Evolutionary conservation across 2,113 vertebrate species (phyloP).

Genomic region (Microcebus lehilahytsara): DNA sequence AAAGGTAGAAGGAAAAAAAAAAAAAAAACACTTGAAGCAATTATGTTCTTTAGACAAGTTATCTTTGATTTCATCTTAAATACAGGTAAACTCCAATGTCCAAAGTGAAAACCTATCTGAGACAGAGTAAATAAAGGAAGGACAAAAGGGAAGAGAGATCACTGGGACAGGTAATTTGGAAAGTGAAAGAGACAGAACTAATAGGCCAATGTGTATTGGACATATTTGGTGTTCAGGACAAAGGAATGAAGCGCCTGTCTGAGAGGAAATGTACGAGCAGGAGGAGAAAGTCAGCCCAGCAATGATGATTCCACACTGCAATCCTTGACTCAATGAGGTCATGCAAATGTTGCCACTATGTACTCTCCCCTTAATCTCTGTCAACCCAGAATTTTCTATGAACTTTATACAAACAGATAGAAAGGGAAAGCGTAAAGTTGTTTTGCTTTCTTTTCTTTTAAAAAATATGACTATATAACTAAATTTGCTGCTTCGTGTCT

Average conservation of each 20-base stretch:
- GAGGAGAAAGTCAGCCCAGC: neutral
- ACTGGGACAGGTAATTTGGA: neutral
- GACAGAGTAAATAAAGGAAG: neutral
- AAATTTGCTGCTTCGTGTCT: neutral
- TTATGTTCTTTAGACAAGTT: neutral
- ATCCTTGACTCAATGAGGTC: too few species aligned
- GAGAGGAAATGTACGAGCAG: neutral
- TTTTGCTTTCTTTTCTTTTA: neutral
- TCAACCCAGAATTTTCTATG: neutral
- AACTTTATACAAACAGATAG: neutral
- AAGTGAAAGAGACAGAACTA: neutral
- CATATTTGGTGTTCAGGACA: neutral
- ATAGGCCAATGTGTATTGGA: neutral
- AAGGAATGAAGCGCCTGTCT: neutral
- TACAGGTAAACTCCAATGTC: neutral
- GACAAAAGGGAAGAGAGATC: neutral
- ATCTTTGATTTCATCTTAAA: neutral
- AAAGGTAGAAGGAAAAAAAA: too few species aligned
- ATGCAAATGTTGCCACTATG: neutral
- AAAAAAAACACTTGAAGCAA: neutral
- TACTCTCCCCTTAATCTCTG: neutral
- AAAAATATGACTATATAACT: neutral
- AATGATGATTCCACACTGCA: rapidly evolving
- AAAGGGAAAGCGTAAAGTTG: neutral
- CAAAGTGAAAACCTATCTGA: neutral